These are phyloP conservation scores for Eristalinus sepulchralis DNA, from an alignment of 2,888 invertebrate genomes.

Conservation along the genomic window DNA sequence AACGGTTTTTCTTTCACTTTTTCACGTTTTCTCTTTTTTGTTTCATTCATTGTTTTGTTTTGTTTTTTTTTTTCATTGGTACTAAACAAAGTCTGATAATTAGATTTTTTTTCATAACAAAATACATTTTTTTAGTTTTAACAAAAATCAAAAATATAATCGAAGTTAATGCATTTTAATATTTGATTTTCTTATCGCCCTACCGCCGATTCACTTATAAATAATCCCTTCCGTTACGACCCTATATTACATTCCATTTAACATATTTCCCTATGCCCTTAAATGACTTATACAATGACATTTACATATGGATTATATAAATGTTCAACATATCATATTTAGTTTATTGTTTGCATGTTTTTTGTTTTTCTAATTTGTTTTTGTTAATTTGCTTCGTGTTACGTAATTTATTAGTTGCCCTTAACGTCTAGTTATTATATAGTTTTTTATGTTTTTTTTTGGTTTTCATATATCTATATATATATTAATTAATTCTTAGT, in stretches of 20 bases:
- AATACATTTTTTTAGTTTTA: conserved; percentile 28
- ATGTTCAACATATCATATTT: conserved; percentile 54
- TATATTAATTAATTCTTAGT: conserved; percentile 48
- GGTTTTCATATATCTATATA: not conserved
- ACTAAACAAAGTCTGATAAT: conserved; percentile 47
- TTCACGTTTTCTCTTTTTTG: not conserved
- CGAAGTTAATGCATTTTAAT: conserved; percentile 38
- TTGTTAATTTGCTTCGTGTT: conserved; percentile 29
- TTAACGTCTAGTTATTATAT: conserved; percentile 33
- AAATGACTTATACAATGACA: conserved; percentile 38
- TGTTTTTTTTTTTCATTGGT: conserved; percentile 35
- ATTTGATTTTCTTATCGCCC: conserved; percentile 40
- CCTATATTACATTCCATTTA: conserved; percentile 55
- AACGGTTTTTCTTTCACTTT: not conserved
- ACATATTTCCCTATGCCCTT: conserved; percentile 11
- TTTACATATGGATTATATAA: conserved; percentile 49
- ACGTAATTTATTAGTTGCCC: conserved; percentile 42
- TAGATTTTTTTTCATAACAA: not conserved
- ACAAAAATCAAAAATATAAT: conserved; percentile 55
- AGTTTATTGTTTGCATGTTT: conserved; percentile 17
- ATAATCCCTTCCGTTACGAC: conserved; percentile 35
- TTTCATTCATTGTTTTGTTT: too few relatives aligned
- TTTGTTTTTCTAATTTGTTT: conserved; percentile 13
- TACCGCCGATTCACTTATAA: conserved; percentile 44
- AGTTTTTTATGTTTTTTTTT: conserved; percentile 21